These are phyloP conservation scores for Schlechtendalia chinensis DNA, from an alignment of 1,140 invertebrate species.

Conservation along the genomic window DNA sequence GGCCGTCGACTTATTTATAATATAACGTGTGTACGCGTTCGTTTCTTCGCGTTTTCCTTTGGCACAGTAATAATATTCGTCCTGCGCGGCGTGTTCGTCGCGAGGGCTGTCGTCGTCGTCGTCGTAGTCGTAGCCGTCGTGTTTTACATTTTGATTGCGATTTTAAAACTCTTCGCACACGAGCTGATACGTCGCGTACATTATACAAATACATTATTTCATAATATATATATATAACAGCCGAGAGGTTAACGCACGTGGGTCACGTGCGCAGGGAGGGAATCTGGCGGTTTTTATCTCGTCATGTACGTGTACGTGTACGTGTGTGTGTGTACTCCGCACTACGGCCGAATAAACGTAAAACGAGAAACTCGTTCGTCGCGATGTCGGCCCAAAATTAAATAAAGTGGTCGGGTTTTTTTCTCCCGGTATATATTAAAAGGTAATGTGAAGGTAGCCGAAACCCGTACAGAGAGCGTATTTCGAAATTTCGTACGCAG, in stretches of 20 bases:
- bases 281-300: not conserved
- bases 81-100: not conserved
- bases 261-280: too few species aligned
- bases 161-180: slow-evolving; percentile 26
- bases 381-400: too few species aligned
- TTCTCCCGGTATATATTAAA: too few species aligned
- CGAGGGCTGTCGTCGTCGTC: not conserved
- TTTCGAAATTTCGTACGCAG: too few species aligned
- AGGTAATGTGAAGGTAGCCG: too few species aligned
- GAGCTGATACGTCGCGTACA: not conserved
- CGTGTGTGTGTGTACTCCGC: too few species aligned
- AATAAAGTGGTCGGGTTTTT: too few species aligned
- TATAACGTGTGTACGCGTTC: not conserved
- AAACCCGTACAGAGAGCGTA: too few species aligned
- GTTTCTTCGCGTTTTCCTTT: slow-evolving; percentile 34
- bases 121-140: not conserved
- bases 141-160: slow-evolving; percentile 49
- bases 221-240: not conserved
- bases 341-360: too few species aligned
- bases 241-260: not conserved
- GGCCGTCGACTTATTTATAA: slow-evolving; percentile 5
- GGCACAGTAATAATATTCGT: not conserved
- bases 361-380: too few species aligned
- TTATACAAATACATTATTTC: not conserved
- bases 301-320: too few species aligned